Base-by-base conservation (phyloP, 1,140 invertebrate species). In the Stenopsyche tienmushanensis region DNA sequence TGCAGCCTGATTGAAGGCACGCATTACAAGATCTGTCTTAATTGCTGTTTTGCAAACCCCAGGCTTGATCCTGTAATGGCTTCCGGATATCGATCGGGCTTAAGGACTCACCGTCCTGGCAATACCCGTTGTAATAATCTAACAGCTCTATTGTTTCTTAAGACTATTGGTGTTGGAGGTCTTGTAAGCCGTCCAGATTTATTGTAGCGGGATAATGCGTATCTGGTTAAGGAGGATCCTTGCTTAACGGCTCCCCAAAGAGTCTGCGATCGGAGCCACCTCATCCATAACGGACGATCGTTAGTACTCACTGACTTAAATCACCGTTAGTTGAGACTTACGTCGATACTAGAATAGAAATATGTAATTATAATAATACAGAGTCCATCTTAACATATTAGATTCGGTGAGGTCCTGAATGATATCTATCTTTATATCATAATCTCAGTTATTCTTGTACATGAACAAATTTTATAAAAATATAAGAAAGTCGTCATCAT, bases 181-280 rank as follows among this genome's bases (percentile, higher is more conserved):
- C 13, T 13, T 49, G 39, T 57, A 42, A 57, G 29, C 54, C 39
- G n/a, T 9, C 15, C 15, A 57, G 54, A 57, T 57, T 57, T 57
- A 57, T 57, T 29, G 54, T 24, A 39, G 18, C 26, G 29, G 54
- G 42, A 39, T 57, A 42, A 42, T 57, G 54, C 54, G 54, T 57
- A 42, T 5, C 29, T 34, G 29, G 54, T 42, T 57, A 42, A 29
- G 39, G 21, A 54, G 52, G 52, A 10, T 54, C 39, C 52, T 54
- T 57, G 54, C 42, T 57, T 42, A 57, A 57, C 54, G 54, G 39
- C 54, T 57, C 39, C 52, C 15, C 17, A 29, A 25, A 54, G 20
- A 13, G 41, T n/a, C 23, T 3, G 47, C 47, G 47, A 50, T 50
- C 23, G 9, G 18, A 20, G 21, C 25, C 50, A 24, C 23, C 50